Evolutionary conservation across 2,797 vertebrate species (phyloP).

Genomic region (Forpus xanthops): DNA sequence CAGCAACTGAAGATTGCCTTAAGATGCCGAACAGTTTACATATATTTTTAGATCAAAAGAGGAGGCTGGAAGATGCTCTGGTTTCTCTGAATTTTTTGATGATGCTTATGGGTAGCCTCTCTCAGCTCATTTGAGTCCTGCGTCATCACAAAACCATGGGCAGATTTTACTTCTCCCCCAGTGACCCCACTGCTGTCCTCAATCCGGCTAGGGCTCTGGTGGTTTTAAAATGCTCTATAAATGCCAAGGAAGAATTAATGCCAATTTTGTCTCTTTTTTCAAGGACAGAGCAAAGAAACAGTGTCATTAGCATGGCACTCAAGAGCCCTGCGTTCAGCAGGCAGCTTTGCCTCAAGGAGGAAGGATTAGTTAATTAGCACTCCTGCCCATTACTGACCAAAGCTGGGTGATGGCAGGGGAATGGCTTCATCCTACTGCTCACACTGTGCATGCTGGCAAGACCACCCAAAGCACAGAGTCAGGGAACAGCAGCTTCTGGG

Average conservation of each 20-base stretch:
- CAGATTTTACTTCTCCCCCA: neutral
- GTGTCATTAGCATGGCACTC: neutral
- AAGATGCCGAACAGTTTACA: neutral
- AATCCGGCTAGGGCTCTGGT: neutral
- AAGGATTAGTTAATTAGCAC: neutral
- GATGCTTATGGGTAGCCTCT: neutral
- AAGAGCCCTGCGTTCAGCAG: neutral
- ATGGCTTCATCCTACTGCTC: neutral
- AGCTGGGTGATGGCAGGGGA: neutral
- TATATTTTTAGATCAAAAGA: slow-evolving; percentile 48
- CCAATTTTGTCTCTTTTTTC: neutral
- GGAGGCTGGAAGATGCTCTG: neutral
- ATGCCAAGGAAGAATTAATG: neutral
- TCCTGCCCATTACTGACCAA: neutral
- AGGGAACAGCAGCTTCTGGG: neutral
- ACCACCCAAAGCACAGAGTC: neutral
- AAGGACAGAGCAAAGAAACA: neutral
- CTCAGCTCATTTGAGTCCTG: neutral
- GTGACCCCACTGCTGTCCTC: slow-evolving; percentile 17
- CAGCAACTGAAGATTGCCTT: neutral
- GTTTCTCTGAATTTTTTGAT: neutral
- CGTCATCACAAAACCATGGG: neutral
- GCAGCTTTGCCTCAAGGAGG: neutral
- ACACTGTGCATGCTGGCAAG: neutral
- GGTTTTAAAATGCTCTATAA: slow-evolving; percentile 1